These are phyloP conservation scores for Myotis findleyi DNA, from an alignment of 2,797 vertebrate genomes.

Conservation along the genomic window DNA sequence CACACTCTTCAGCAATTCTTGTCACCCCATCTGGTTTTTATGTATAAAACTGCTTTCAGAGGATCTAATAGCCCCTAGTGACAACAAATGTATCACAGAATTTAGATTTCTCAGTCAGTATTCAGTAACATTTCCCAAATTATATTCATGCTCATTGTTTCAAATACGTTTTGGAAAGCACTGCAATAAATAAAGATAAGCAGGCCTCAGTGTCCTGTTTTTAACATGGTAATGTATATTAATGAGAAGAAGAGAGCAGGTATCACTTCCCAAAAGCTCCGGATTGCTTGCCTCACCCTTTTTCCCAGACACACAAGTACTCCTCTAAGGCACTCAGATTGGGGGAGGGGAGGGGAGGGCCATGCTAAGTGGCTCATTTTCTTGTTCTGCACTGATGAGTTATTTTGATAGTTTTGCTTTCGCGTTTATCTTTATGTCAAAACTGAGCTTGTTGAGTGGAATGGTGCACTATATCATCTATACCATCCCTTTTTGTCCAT, in stretches of 20 bases:
- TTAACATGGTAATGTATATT: not conserved
- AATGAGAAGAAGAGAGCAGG: not conserved
- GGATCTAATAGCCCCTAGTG: not conserved
- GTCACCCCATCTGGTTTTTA: not conserved
- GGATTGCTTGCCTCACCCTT: not conserved
- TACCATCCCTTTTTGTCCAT: not conserved
- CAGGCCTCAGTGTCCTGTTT: not conserved
- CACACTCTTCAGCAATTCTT: not conserved
- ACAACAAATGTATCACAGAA: not conserved
- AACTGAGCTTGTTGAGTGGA: not conserved
- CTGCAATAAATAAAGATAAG: not conserved
- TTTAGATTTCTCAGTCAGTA: not conserved
- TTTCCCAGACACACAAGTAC: not conserved
- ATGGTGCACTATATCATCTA: not conserved
- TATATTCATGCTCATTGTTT: not conserved
- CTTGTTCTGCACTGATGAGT: not conserved
- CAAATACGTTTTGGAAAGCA: not conserved
- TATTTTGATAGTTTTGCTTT: not conserved
- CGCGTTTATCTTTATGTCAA: not conserved
- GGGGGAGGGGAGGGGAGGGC: accelerated
- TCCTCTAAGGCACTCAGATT: not conserved
- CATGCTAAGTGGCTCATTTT: not conserved
- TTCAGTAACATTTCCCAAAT: not conserved
- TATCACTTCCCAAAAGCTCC: not conserved
- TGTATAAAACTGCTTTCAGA: not conserved